A percentile compares a stretch with the other conserved stretches of the same genome.
Conservation (phyloP, 2,797 vertebrate genomes). For the Galagoides demidoff region DNA sequence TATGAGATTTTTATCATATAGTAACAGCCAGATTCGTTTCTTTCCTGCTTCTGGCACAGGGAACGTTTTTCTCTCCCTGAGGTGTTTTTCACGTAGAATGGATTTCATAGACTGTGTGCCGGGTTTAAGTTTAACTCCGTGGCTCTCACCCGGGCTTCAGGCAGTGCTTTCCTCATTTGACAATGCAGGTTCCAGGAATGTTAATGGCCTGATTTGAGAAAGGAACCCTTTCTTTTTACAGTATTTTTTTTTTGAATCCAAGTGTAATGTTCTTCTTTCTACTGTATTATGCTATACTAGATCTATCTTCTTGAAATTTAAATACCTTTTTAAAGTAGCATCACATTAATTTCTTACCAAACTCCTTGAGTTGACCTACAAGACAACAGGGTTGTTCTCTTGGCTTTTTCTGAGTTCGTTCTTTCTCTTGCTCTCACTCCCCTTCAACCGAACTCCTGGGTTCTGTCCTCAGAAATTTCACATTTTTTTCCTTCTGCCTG, state of each 20-base stretch:
- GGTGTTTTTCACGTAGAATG: neutral
- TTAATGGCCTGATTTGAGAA: neutral
- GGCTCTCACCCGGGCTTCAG: neutral
- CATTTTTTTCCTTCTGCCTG: neutral
- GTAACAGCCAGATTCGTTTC: neutral
- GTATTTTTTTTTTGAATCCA: neutral
- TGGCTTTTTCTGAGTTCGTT: neutral
- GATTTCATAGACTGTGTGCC: neutral
- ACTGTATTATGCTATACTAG: neutral
- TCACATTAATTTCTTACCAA: neutral
- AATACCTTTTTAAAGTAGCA: neutral
- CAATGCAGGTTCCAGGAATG: neutral
- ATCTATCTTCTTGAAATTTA: neutral
- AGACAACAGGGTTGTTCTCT: neutral
- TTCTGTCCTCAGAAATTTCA: neutral
- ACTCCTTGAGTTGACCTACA: neutral
- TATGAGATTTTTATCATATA: constrained; percentile 14
- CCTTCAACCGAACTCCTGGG: neutral
- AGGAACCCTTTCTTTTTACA: neutral
- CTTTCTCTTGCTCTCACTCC: neutral
- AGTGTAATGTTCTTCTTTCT: neutral
- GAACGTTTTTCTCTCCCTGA: neutral
- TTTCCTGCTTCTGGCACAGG: neutral
- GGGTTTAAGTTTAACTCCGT: constrained; percentile 26
- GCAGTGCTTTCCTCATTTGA: neutral